Conservation (phyloP, 2,113 vertebrate species). For the Osmerus eperlanus region DNA sequence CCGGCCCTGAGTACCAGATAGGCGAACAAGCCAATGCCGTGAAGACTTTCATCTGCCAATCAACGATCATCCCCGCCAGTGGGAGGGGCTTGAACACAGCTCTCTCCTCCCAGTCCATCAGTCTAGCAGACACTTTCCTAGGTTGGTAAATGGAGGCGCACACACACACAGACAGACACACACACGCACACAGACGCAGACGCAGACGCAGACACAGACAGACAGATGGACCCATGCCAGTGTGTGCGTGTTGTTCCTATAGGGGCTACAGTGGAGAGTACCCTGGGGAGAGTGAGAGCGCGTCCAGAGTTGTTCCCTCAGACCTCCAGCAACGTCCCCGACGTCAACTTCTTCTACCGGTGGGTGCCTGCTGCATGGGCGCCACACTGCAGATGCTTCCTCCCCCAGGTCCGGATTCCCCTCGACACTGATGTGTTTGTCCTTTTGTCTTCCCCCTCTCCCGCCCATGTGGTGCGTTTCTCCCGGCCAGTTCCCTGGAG, state of each 20-base stretch:
- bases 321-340: slow-evolving; percentile 74
- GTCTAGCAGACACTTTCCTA: slow-evolving; percentile 87
- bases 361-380: slow-evolving; percentile 44
- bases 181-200: not conserved
- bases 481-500: slow-evolving; percentile 77
- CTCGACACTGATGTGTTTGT: not conserved
- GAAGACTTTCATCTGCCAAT: slow-evolving; percentile 91
- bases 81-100: slow-evolving; percentile 90
- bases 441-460: not conserved
- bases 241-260: slow-evolving; percentile 36
- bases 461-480: slow-evolving; percentile 8
- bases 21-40: slow-evolving; percentile 79
- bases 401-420: rapidly evolving
- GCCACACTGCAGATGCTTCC: not conserved
- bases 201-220: not conserved
- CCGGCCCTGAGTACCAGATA: slow-evolving; percentile 79
- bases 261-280: slow-evolving; percentile 83
- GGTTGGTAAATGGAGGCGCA: slow-evolving; percentile 66
- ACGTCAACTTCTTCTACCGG: slow-evolving; percentile 94
- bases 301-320: slow-evolving; percentile 76
- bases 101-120: slow-evolving; percentile 92
- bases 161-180: not conserved
- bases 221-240: not conserved
- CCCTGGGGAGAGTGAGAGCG: slow-evolving; percentile 74
- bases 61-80: slow-evolving; percentile 93